Evolutionary conservation across 1,140 invertebrate species (phyloP).

Genomic region (Platorchestia sp.): DNA sequence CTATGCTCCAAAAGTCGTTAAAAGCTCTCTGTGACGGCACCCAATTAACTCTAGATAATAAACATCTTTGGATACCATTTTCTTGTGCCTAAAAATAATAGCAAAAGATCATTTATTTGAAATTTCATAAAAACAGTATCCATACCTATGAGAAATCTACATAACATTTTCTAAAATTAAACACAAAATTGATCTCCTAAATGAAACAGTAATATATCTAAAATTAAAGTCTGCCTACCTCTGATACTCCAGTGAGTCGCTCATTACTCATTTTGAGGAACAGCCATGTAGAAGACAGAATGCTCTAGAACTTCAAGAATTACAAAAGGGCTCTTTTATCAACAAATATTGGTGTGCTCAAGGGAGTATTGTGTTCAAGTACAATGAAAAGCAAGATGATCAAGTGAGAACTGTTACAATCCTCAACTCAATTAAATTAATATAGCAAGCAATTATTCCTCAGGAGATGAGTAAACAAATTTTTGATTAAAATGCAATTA

Average conservation of each 20-base stretch:
- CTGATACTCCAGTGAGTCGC: not conserved
- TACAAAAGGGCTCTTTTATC: not conserved
- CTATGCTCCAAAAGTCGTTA: too few relatives aligned
- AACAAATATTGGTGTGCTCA: not conserved
- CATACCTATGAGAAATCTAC: too few relatives aligned
- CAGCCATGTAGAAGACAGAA: not conserved
- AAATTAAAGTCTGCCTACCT: not conserved
- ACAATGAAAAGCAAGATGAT: not conserved
- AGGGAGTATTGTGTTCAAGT: not conserved
- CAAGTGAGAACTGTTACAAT: not conserved
- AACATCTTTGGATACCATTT: too few relatives aligned
- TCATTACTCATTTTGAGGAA: conserved; percentile 13
- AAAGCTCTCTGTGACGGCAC: too few relatives aligned
- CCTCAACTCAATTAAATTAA: not conserved
- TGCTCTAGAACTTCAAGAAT: not conserved
- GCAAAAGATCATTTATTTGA: too few relatives aligned
- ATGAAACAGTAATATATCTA: not conserved
- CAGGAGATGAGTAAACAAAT: not conserved
- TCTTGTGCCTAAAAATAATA: too few relatives aligned
- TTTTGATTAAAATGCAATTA: not conserved
- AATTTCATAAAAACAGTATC: not conserved
- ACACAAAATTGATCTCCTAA: too few relatives aligned
- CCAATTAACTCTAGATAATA: too few relatives aligned
- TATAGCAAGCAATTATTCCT: not conserved
- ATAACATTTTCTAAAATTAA: too few relatives aligned